phyloP scores from a whole-genome alignment of 2,888 invertebrate species.

The Cyclophora punctaria region DNA sequence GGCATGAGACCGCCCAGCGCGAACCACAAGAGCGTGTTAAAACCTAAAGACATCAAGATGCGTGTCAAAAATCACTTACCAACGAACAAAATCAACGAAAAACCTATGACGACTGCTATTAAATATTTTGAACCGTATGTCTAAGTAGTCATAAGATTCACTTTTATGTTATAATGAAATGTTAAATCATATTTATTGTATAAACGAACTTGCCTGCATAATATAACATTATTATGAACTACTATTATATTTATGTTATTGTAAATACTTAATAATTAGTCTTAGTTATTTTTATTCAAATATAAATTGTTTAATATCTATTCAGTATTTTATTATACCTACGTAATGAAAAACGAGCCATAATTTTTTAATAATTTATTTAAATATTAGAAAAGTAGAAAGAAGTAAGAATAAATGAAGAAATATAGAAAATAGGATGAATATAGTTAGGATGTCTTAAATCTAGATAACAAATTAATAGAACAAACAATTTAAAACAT shows the following conservation, averaged over 20 bases:
- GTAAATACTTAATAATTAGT: constrained; percentile 57
- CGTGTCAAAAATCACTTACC: constrained; percentile 79
- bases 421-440: too few relatives aligned
- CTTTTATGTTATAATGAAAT: constrained; percentile 37
- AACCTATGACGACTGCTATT: constrained; percentile 72
- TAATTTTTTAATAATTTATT: background rate
- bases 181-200: constrained; percentile 63
- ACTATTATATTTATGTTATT: constrained; percentile 58
- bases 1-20: constrained; percentile 76
- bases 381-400: background rate
- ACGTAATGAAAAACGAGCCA: background rate
- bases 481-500: background rate
- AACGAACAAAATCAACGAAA: constrained; percentile 75
- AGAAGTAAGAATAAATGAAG: background rate
- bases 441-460: too few relatives aligned
- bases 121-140: constrained; percentile 74
- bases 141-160: constrained; percentile 35
- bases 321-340: constrained; percentile 22
- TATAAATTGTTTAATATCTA: constrained; percentile 53
- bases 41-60: constrained; percentile 86
- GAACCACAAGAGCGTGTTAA: constrained; percentile 84
- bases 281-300: constrained; percentile 45
- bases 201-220: constrained; percentile 70
- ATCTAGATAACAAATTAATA: background rate
- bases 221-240: constrained; percentile 39